These are phyloP conservation scores for Brenthis hecate DNA, from an alignment of 2,888 invertebrate species.

Conservation along the genomic window DNA sequence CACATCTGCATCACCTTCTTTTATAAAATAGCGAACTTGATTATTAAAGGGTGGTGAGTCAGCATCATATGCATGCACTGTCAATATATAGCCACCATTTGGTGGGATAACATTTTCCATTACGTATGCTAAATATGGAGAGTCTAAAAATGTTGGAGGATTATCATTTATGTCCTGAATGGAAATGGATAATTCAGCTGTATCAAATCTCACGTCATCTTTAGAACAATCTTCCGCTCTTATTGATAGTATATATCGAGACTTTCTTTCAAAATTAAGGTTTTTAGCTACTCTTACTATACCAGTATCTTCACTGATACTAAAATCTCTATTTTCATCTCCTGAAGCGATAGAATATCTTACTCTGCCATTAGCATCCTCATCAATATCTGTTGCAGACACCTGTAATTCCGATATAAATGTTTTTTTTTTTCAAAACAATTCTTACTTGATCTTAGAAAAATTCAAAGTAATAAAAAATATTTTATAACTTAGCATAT, in stretches of 20 bases:
- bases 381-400: conserved; percentile 94
- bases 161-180: conserved; percentile 97
- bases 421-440: background rate
- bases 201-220: conserved; percentile 88
- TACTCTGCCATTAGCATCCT: conserved; percentile 94
- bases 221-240: conserved; percentile 94
- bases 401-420: conserved; percentile 79
- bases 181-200: conserved; percentile 90
- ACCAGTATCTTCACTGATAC: conserved; percentile 95
- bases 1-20: conserved; percentile 94
- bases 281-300: conserved; percentile 95
- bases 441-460: too few relatives aligned
- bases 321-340: conserved; percentile 95
- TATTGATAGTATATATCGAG: conserved; percentile 91
- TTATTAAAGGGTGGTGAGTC: conserved; percentile 95
- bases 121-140: conserved; percentile 96
- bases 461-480: too few relatives aligned
- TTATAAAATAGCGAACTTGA: conserved; percentile 95
- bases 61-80: conserved; percentile 94
- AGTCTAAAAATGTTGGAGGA: conserved; percentile 95
- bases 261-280: conserved; percentile 95
- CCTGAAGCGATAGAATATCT: conserved; percentile 94
- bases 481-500: too few relatives aligned
- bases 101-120: conserved; percentile 95
- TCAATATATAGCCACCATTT: conserved; percentile 89